These are phyloP conservation scores for Acleris cristana DNA, from an alignment of 2,888 invertebrate species.

Conservation along the genomic window DNA sequence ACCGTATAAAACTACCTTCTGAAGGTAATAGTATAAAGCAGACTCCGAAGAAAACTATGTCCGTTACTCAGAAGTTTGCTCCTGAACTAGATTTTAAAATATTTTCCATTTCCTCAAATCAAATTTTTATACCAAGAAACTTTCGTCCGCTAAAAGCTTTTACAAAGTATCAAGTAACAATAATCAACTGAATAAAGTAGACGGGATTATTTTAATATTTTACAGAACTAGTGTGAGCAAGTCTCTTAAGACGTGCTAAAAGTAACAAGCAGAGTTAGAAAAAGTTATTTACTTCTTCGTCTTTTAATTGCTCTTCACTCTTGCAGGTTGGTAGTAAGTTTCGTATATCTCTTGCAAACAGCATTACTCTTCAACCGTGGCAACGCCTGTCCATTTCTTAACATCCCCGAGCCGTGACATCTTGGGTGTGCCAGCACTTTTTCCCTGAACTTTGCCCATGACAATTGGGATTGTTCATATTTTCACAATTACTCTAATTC, in stretches of 20 bases:
- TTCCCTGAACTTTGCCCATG: no score
- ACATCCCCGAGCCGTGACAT: no score
- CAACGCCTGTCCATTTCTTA: no score
- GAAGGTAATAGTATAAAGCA: neutral
- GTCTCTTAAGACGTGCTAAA: neutral
- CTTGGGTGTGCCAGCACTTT: no score
- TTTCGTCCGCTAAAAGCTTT: constrained; percentile 24
- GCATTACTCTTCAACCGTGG: no score
- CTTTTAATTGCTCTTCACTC: no score
- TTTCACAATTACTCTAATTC: no score
- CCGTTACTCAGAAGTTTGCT: constrained; percentile 1
- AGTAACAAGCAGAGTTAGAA: no score
- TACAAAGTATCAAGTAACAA: constrained; percentile 12
- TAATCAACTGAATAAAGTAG: constrained; percentile 11
- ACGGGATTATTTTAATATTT: constrained; percentile 8
- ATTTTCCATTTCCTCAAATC: constrained; percentile 1
- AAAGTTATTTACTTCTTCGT: no score
- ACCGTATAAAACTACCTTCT: neutral
- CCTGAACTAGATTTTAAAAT: constrained; percentile 8
- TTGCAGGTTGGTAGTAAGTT: no score
- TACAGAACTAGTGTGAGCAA: neutral
- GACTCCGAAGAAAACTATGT: neutral
- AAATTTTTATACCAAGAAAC: constrained; percentile 20
- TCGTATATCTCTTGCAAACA: neutral
- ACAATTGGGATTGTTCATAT: no score